These are phyloP conservation scores for Hydropsyche betteni DNA, from an alignment of 2,888 invertebrate genomes.

Conservation along the genomic window DNA sequence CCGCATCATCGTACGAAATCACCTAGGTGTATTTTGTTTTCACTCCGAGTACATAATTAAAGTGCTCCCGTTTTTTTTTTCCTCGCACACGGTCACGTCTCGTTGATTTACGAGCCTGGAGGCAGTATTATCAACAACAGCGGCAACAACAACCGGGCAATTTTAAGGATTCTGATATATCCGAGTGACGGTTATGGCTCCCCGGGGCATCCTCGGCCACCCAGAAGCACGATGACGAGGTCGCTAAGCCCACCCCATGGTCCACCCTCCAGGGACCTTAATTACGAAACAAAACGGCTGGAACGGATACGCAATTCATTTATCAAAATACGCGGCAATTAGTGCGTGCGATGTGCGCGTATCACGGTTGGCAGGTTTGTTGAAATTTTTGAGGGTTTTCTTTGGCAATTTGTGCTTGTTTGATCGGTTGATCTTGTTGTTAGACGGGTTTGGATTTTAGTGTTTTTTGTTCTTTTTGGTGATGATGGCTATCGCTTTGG, in stretches of 20 bases:
- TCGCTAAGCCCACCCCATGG: background rate
- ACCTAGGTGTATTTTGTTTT: too few relatives aligned
- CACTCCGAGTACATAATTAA: too few relatives aligned
- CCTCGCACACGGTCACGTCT: background rate
- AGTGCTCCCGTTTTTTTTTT: too few relatives aligned
- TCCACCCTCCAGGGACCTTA: background rate
- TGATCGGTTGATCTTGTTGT: too few relatives aligned
- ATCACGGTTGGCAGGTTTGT: too few relatives aligned
- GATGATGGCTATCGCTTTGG: too few relatives aligned
- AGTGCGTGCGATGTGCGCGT: too few relatives aligned
- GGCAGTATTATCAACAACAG: background rate
- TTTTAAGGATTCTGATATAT: slow-evolving; percentile 23
- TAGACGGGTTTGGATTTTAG: too few relatives aligned
- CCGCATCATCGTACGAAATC: too few relatives aligned
- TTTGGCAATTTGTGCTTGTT: too few relatives aligned
- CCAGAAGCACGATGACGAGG: background rate
- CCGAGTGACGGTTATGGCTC: slow-evolving; percentile 17
- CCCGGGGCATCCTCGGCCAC: background rate
- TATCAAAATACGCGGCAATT: slow-evolving; percentile 3
- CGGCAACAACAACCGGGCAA: background rate
- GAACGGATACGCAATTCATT: slow-evolving; percentile 6
- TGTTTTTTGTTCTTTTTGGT: too few relatives aligned
- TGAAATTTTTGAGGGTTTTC: too few relatives aligned
- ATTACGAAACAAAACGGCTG: slow-evolving; percentile 17
- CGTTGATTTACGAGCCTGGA: slow-evolving; percentile 14